Conservation (phyloP, 1,140 invertebrate genomes). For the Leptopilina clavipes region DNA sequence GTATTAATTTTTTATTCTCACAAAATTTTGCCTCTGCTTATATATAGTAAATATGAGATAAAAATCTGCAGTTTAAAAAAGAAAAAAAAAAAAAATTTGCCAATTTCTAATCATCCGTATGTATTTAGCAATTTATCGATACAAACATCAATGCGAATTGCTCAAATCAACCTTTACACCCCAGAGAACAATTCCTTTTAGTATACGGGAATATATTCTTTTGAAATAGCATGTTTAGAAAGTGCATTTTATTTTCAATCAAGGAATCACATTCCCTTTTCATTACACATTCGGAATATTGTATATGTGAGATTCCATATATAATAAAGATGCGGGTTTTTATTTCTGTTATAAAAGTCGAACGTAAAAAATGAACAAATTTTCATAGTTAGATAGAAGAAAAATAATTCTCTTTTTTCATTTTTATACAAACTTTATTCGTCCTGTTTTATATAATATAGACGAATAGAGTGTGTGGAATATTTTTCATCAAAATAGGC, state of each 20-base stretch:
- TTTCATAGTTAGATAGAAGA: no score
- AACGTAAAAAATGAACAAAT: no score
- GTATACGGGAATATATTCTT: neutral
- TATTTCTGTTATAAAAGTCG: neutral
- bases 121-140: neutral
- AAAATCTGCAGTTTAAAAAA: conserved; percentile 2
- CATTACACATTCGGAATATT: neutral
- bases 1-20: neutral
- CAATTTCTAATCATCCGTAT: neutral
- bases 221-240: conserved; percentile 21
- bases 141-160: neutral
- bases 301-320: neutral
- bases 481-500: no score
- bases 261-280: conserved; percentile 15
- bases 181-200: neutral
- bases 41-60: neutral
- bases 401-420: no score
- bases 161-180: conserved; percentile 30
- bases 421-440: no score
- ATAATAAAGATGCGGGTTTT: neutral
- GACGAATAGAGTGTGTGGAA: no score
- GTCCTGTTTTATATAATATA: no score
- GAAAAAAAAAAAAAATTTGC: no score
- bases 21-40: neutral
- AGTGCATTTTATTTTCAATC: conserved; percentile 28